Evolutionary conservation across 64 coral and sea anemone species (phyloP), one percentile per base, ranked within the genome.

Genomic region (Orbicella faveolata): DNA sequence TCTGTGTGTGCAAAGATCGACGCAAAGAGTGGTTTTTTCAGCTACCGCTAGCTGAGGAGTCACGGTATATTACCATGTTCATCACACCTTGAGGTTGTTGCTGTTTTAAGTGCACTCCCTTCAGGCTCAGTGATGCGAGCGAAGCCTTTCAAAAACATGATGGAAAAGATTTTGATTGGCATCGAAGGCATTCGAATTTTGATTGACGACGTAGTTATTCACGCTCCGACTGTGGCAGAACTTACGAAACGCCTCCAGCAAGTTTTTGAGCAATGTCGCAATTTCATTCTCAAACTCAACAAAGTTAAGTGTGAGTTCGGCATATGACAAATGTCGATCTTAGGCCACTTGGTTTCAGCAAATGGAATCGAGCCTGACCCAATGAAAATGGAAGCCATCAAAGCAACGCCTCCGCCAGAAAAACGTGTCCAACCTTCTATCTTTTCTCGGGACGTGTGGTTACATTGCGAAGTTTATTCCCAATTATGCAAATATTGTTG

Each of bases 21-120:
- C 62, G 88, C 88, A 18, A 79, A 89, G 63, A 89, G 76, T 89
- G 76, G 87, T 15, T 89, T 89, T 23, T 80, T 53, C 54, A 51
- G 87, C 78, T 78, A 1, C 51, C 6, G 41, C 18, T 78, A 78
- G 76, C 76, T 78, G 76, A 54, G 23, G 76, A 78, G 76, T 78
- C 19, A 17, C 18, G 51, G 17, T 54, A 78, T 23, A 8, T 53
- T 52, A 78, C 76, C 18, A 55, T 41, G 79, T 78, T 78, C 79
- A 62, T 80, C 23, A 80, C n/a, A 23, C 78, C 78, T 16, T 53
- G 20, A 3, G 78, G 78, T 15, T 80, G 78, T 80, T 80, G 61
- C 52, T 23, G 53, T 48, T 80, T 80, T 55, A 88, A 63, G 59
- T 52, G 48, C 21, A 77, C 86, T 75, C 73, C 73, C 70, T 88